Percentiles rank a stretch among this genome's conserved stretches.
Conservation (phyloP, 2,888 invertebrate species). For the Augochlorella aurata region DNA sequence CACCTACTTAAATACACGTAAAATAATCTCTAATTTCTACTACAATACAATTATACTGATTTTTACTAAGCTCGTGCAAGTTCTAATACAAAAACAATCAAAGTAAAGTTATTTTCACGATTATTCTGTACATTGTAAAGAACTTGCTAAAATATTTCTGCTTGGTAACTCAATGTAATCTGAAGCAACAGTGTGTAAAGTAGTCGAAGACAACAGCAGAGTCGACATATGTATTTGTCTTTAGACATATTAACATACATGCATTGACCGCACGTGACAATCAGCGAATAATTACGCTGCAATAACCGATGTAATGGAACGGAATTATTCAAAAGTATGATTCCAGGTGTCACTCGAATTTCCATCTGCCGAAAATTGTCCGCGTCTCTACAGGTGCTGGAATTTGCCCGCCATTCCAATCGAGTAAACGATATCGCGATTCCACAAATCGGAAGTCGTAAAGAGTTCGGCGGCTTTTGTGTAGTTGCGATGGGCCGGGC, state of each 20-base stretch:
- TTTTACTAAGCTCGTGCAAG: too few relatives aligned
- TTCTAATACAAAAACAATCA: too few relatives aligned
- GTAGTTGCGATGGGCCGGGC: constrained; percentile 4
- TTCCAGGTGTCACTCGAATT: background rate
- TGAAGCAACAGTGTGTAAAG: too few relatives aligned
- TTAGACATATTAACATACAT: background rate
- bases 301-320: background rate
- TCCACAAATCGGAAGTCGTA: constrained; percentile 7
- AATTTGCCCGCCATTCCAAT: background rate
- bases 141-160: too few relatives aligned
- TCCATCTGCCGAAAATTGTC: background rate
- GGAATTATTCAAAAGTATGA: background rate
- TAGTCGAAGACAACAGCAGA: background rate
- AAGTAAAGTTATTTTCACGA: too few relatives aligned
- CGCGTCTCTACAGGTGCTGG: background rate
- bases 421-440: background rate
- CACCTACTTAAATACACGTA: too few relatives aligned
- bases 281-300: background rate
- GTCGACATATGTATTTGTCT: background rate
- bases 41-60: too few relatives aligned
- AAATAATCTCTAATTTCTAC: too few relatives aligned
- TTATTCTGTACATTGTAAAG: too few relatives aligned
- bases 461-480: constrained; percentile 1
- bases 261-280: background rate
- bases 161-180: too few relatives aligned